Conservation (phyloP, 2,888 invertebrate genomes). For the Epiblema foenella region DNA sequence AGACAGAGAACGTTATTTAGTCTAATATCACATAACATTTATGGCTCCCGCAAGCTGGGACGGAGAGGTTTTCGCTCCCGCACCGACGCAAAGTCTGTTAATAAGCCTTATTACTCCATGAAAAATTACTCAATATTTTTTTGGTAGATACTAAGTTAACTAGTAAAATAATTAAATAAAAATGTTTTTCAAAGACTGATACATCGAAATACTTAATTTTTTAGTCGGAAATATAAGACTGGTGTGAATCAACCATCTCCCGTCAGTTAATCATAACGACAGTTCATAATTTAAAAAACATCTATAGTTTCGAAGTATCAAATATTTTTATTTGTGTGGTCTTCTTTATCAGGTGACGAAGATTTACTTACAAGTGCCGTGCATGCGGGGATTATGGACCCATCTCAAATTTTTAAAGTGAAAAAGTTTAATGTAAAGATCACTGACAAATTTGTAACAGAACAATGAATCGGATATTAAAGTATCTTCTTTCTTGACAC, state of each 20-base stretch:
- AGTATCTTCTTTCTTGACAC: conserved; percentile 83
- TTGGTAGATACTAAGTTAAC: too few relatives aligned
- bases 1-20: too few relatives aligned
- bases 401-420: conserved; percentile 79
- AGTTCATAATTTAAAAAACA: conserved; percentile 29
- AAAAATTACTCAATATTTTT: too few relatives aligned
- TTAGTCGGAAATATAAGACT: conserved; percentile 22
- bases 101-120: too few relatives aligned
- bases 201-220: not conserved
- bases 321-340: conserved; percentile 78
- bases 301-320: conserved; percentile 50
- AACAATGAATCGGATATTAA: conserved; percentile 84
- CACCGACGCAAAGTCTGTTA: too few relatives aligned
- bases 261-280: conserved; percentile 36
- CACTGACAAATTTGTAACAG: conserved; percentile 85
- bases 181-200: not conserved
- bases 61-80: too few relatives aligned
- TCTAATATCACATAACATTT: too few relatives aligned
- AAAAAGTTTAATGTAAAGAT: conserved; percentile 84
- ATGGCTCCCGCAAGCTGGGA: too few relatives aligned
- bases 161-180: too few relatives aligned
- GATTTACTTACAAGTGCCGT: conserved; percentile 74
- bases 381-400: conserved; percentile 78
- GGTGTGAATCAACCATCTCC: conserved; percentile 30
- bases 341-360: conserved; percentile 69